phyloP scores from a whole-genome alignment of 2,888 invertebrate species.

The Nymphalis polychloros region DNA sequence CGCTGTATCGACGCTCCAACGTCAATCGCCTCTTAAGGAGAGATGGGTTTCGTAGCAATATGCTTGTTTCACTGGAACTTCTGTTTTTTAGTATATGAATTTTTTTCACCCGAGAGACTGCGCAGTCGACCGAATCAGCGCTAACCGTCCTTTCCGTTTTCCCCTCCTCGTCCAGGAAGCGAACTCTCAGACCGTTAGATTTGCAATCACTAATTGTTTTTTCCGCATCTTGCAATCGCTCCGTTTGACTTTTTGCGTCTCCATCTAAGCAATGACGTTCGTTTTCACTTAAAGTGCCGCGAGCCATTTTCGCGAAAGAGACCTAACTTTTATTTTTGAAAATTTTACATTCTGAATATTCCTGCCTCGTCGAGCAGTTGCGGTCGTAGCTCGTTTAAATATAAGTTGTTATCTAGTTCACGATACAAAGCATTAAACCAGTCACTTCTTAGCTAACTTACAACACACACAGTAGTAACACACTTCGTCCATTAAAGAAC shows the following conservation, averaged over 20 bases:
- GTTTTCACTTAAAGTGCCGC: constrained; percentile 72
- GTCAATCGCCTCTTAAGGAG: constrained; percentile 66
- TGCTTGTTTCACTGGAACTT: constrained; percentile 78
- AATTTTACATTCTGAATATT: constrained; percentile 52
- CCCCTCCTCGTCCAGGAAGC: constrained; percentile 76
- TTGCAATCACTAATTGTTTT: constrained; percentile 61
- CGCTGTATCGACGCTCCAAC: constrained; percentile 64
- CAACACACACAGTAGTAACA: constrained; percentile 68
- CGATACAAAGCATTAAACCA: constrained; percentile 51
- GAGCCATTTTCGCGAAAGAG: constrained; percentile 67
- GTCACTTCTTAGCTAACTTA: constrained; percentile 56
- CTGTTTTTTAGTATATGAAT: constrained; percentile 77
- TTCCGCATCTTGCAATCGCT: constrained; percentile 66
- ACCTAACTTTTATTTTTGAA: constrained; percentile 41
- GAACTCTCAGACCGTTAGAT: constrained; percentile 69
- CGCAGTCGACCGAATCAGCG: constrained; percentile 73
- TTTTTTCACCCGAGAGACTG: constrained; percentile 72
- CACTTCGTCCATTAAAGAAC: constrained; percentile 77
- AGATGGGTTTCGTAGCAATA: constrained; percentile 71
- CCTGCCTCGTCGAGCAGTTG: constrained; percentile 37
- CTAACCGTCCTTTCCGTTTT: constrained; percentile 75
- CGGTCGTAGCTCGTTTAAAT: constrained; percentile 40
- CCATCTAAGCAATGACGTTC: constrained; percentile 70
- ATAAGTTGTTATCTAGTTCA: constrained; percentile 45
- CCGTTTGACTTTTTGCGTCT: constrained; percentile 64